Evolutionary conservation across 2,113 vertebrate species (phyloP), one percentile per base, ranked within the genome.

Genomic region (Neomonachus schauinslandi): DNA sequence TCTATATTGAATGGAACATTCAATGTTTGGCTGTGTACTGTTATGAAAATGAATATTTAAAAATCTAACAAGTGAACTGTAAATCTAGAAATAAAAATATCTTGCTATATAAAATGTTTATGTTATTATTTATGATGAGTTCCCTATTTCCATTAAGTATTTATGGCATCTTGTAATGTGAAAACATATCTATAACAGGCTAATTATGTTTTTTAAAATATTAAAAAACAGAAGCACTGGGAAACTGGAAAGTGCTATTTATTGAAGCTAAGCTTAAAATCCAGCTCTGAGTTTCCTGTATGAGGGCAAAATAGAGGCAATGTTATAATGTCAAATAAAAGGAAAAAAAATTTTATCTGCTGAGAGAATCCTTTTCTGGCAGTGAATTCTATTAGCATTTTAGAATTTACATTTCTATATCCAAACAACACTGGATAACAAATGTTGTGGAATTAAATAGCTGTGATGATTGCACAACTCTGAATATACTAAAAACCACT

Each of bases 191-290:
- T 85, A 33, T 59, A 84, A 79, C 9, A 88, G 42, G 36, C 33
- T 80, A 91, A 49, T 81, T 87, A 51, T 79, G 1, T 16, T 72
- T 90, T 76, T 65, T 4, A 11, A 93, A 96, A 71, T 69, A 97
- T 63, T 63, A 95, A 93, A 96, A 97, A 91, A 94, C 9, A 85
- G 59, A 94, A 90, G 59, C 21, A 82, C 39, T 42, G 95, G 63
- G 55, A 14, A 83, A 69, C 11, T 91, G 39, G 80, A 94, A 57
- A 42, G 18, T 21, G 22, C 18, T 84, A 39, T 13, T 94, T 90
- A 67, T 19, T 90, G 61, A 96, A 80, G 61, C 51, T 94, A 89
- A 94, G 18, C 61, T 76, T 53, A 87, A 86, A 96, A 89, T 53
- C 9, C 74, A 69, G 21, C 24, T 89, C 26, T 89, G 53, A 92